These are phyloP conservation scores for Oenanthe melanoleuca DNA, from an alignment of 2,113 vertebrate genomes.

Conservation along the genomic window DNA sequence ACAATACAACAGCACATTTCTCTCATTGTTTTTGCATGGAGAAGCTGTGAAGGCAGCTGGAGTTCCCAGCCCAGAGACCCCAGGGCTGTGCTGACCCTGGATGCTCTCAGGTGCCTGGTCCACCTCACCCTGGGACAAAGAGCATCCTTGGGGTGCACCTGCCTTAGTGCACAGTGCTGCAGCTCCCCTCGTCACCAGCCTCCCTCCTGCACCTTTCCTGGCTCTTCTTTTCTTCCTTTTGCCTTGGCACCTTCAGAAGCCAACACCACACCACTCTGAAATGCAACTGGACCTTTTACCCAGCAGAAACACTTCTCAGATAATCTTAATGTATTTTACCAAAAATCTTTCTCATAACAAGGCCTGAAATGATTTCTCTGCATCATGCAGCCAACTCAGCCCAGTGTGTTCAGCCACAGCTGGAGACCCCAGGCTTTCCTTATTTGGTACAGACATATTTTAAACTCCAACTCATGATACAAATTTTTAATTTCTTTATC, in stretches of 20 bases:
- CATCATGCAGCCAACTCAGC: background rate
- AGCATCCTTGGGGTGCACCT: background rate
- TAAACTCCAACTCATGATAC: background rate
- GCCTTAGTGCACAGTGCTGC: background rate
- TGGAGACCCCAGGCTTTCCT: background rate
- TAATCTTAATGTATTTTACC: background rate
- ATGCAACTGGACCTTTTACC: background rate
- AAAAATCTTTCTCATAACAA: background rate
- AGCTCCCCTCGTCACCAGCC: background rate
- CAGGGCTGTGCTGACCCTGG: background rate
- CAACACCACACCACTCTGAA: background rate
- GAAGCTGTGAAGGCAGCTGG: background rate
- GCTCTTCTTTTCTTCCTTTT: background rate
- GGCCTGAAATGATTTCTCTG: background rate
- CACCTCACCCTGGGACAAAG: background rate
- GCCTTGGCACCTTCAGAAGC: background rate
- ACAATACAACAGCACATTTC: rapidly evolving
- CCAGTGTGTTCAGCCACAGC: background rate
- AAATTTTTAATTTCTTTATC: background rate
- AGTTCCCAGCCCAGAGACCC: background rate
- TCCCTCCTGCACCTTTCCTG: background rate
- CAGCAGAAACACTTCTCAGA: background rate
- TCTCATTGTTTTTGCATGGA: background rate
- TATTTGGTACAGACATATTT: background rate
- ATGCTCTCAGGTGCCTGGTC: background rate